phyloP scores from a whole-genome alignment of 2,113 vertebrate species.

The Mormoops blainvillei region DNA sequence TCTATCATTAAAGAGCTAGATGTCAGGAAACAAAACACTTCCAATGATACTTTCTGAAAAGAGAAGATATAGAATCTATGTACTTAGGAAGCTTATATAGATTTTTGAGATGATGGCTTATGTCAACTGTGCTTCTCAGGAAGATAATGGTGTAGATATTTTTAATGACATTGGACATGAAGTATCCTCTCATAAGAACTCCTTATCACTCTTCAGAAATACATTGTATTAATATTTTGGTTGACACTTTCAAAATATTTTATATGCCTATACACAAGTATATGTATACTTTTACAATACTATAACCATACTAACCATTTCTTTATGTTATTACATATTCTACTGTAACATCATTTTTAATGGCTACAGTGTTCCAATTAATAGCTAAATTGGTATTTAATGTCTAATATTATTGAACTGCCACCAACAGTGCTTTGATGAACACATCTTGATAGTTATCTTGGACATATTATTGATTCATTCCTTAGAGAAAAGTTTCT shows the following conservation, averaged over 20 bases:
- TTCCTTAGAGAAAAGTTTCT: neutral
- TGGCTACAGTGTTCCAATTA: neutral
- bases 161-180: neutral
- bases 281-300: neutral
- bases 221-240: neutral
- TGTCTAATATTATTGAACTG: neutral
- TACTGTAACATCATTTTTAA: neutral
- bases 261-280: neutral
- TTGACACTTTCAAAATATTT: conserved; percentile 1
- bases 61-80: neutral
- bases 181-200: neutral
- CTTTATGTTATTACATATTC: neutral
- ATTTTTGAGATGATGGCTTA: neutral
- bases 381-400: neutral
- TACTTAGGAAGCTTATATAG: neutral
- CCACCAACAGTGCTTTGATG: neutral
- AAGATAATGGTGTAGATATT: neutral
- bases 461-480: neutral
- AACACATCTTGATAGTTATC: neutral
- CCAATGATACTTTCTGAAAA: neutral
- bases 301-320: neutral
- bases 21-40: conserved; percentile 27
- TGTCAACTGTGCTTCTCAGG: neutral
- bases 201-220: neutral
- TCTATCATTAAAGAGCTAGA: conserved; percentile 6